Evolutionary conservation across 2,888 invertebrate species (phyloP).

Genomic region (Apomyelois bistriatella): DNA sequence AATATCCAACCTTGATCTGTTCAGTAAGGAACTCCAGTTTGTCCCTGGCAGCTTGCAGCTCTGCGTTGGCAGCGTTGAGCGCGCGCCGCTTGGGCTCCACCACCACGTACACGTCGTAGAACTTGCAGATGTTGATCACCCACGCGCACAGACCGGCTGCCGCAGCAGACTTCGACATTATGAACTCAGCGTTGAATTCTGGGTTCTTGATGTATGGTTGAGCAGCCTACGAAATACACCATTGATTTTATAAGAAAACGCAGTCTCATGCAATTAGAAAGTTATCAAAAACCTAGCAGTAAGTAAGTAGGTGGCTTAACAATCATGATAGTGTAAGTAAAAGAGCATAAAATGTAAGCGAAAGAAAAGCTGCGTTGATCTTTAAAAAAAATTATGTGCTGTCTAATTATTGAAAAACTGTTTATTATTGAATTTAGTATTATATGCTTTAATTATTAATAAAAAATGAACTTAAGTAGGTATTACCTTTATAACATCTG

Average conservation of each 20-base stretch:
- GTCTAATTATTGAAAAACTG: too few relatives aligned
- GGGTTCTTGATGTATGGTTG: slow-evolving; percentile 82
- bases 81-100: slow-evolving; percentile 96
- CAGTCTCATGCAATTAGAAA: too few relatives aligned
- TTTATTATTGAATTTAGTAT: too few relatives aligned
- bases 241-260: background rate
- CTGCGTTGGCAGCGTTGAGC: slow-evolving; percentile 90
- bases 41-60: slow-evolving; percentile 89
- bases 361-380: too few relatives aligned
- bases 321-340: too few relatives aligned
- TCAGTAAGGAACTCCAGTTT: slow-evolving; percentile 88
- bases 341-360: too few relatives aligned
- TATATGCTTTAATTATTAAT: too few relatives aligned
- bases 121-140: slow-evolving; percentile 95
- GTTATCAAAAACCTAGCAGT: too few relatives aligned
- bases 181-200: slow-evolving; percentile 92
- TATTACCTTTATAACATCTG: slow-evolving; percentile 90
- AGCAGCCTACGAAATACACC: slow-evolving; percentile 51
- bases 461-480: too few relatives aligned
- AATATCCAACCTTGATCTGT: slow-evolving; percentile 82
- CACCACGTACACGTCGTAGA: slow-evolving; percentile 93
- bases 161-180: slow-evolving; percentile 91
- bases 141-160: slow-evolving; percentile 96
- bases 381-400: too few relatives aligned
- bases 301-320: too few relatives aligned